Evolutionary conservation across 2,888 invertebrate species (phyloP).

Genomic region (Litoditis marina): DNA sequence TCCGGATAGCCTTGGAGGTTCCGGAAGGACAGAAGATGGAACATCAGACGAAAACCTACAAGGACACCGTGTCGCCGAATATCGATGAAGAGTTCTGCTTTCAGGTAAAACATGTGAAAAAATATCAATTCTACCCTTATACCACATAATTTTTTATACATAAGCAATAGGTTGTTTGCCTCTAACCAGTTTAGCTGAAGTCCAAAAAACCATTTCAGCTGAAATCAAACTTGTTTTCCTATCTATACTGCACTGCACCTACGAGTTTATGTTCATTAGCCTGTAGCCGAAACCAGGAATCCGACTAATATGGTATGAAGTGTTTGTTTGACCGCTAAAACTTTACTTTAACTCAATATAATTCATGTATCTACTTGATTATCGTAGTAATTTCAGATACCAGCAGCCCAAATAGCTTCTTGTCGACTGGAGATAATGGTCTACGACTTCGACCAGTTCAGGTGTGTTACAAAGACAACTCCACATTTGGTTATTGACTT

Average conservation of each 20-base stretch:
- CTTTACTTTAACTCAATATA: no score
- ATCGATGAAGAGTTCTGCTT: constrained; percentile 60
- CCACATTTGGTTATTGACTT: no score
- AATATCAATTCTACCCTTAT: neutral
- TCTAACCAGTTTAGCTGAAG: no score
- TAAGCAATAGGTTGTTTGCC: no score
- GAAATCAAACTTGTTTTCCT: no score
- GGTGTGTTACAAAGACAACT: constrained; percentile 8
- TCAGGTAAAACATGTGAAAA: constrained; percentile 37
- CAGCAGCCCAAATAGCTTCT: constrained; percentile 34
- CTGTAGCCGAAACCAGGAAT: no score
- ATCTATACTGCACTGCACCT: no score
- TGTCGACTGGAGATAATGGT: constrained; percentile 59
- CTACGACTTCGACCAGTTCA: constrained; percentile 59
- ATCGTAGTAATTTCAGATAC: constrained; percentile 39
- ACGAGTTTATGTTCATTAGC: no score
- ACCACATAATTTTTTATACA: no score
- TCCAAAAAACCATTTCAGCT: no score
- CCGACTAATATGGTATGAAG: no score
- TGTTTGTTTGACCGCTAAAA: no score
- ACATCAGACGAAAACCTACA: constrained; percentile 53
- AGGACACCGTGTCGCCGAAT: constrained; percentile 48
- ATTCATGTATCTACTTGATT: neutral
- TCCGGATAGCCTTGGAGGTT: constrained; percentile 45
- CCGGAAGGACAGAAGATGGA: constrained; percentile 48